phyloP scores from a whole-genome alignment of 1,140 invertebrate species.

The Vanessa atalanta region DNA sequence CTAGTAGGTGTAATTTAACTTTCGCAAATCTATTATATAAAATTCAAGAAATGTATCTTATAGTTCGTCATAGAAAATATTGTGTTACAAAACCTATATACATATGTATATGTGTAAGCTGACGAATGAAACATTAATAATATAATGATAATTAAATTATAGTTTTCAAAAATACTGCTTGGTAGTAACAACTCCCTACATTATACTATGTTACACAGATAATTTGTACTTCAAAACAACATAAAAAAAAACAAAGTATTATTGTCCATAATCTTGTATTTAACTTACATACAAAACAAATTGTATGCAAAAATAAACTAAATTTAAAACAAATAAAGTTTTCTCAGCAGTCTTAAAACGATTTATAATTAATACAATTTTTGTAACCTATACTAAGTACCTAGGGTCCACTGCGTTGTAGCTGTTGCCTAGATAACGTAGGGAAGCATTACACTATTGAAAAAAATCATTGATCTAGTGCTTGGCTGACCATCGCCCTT shows the following conservation, averaged over 20 bases:
- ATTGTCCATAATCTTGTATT: too few relatives aligned
- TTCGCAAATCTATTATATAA: neutral
- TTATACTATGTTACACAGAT: too few relatives aligned
- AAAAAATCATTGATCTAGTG: constrained; percentile 19
- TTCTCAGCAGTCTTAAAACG: neutral
- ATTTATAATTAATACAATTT: neutral
- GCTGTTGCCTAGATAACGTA: constrained; percentile 54
- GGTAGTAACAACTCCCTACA: too few relatives aligned
- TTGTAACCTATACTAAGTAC: constrained; percentile 50
- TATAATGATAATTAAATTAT: neutral
- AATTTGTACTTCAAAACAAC: too few relatives aligned
- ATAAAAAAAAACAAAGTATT: too few relatives aligned
- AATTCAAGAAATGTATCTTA: neutral
- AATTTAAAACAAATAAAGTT: neutral
- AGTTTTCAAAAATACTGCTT: neutral
- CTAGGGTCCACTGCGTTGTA: constrained; percentile 66
- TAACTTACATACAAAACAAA: too few relatives aligned
- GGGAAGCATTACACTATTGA: constrained; percentile 34
- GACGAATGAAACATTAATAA: neutral
- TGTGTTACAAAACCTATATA: neutral
- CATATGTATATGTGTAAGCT: neutral
- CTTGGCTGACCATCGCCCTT: constrained; percentile 25
- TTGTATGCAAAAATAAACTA: neutral
- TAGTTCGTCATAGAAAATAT: neutral
- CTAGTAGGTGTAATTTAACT: neutral